These are phyloP conservation scores for Ochropleura leucogaster DNA, from an alignment of 2,888 invertebrate species.

Conservation along the genomic window DNA sequence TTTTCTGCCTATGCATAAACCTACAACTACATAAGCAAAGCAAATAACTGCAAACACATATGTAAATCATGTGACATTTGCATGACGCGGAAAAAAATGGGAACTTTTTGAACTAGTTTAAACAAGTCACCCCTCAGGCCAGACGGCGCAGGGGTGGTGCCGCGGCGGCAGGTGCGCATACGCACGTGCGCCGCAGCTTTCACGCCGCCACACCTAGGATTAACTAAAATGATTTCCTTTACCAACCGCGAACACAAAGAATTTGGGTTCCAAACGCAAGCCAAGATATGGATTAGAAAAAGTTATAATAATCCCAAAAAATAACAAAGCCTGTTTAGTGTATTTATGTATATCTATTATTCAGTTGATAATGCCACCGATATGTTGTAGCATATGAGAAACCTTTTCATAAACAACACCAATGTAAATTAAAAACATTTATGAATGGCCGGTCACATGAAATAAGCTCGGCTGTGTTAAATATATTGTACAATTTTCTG, in stretches of 20 bases:
- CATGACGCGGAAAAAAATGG: conserved; percentile 19
- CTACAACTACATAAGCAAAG: background rate
- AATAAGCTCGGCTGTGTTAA: conserved; percentile 48
- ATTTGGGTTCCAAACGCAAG: conserved; percentile 11
- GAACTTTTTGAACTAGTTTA: conserved; percentile 49
- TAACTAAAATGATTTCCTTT: conserved; percentile 69
- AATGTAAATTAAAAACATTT: conserved; percentile 15
- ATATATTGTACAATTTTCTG: conserved; percentile 57
- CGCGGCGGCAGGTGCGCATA: conserved; percentile 80
- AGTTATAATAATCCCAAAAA: background rate
- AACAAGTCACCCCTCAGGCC: conserved; percentile 64
- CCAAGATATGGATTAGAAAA: background rate
- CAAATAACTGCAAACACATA: background rate
- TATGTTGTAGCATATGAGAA: background rate
- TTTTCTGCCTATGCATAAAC: background rate
- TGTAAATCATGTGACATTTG: conserved; percentile 2
- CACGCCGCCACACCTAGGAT: conserved; percentile 69
- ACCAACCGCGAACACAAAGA: conserved; percentile 51
- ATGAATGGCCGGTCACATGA: conserved; percentile 25
- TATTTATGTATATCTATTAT: too few relatives aligned
- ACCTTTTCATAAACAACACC: background rate
- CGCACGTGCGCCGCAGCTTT: conserved; percentile 87
- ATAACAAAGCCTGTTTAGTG: background rate
- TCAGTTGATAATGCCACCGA: background rate
- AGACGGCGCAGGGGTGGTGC: conserved; percentile 57